phyloP scores from a whole-genome alignment of 2,797 vertebrate genomes.

The Gymnodraco acuticeps region DNA sequence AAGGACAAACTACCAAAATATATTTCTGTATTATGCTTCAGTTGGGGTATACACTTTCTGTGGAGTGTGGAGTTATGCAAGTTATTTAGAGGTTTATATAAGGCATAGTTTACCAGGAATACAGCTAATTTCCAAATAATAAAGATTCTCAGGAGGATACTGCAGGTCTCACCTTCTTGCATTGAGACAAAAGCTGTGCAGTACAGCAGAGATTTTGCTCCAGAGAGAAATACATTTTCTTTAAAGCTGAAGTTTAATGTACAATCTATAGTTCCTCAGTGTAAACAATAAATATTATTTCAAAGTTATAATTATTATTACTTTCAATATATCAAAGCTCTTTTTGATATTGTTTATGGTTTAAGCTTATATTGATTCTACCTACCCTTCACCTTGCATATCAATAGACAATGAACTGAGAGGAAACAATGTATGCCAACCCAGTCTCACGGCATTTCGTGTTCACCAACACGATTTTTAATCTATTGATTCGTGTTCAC shows the following conservation, averaged over 20 bases:
- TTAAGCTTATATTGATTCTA: background rate
- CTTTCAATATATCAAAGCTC: background rate
- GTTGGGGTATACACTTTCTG: slow-evolving; percentile 3
- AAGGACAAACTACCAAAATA: slow-evolving; percentile 25
- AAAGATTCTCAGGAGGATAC: slow-evolving; percentile 8
- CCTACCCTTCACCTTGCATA: background rate
- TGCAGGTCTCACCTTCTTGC: background rate
- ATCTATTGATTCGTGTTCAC: too few relatives aligned
- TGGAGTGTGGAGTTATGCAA: background rate
- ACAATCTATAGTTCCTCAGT: slow-evolving; percentile 1
- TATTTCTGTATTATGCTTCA: slow-evolving; percentile 19
- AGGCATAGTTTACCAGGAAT: slow-evolving; percentile 29
- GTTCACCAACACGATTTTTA: too few relatives aligned
- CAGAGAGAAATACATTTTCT: background rate
- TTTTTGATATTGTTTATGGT: background rate
- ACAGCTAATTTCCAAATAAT: slow-evolving; percentile 29
- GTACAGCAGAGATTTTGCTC: background rate
- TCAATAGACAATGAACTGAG: background rate
- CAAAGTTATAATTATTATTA: background rate
- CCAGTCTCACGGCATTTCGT: too few relatives aligned
- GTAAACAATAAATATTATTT: background rate
- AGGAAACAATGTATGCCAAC: background rate
- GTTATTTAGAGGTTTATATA: slow-evolving; percentile 16
- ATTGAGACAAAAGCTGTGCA: slow-evolving; percentile 17
- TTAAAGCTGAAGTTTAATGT: background rate